Evolutionary conservation across 2,888 invertebrate species (phyloP), one percentile per base, ranked within the genome.

Genomic region (Yponomeuta sedellus): DNA sequence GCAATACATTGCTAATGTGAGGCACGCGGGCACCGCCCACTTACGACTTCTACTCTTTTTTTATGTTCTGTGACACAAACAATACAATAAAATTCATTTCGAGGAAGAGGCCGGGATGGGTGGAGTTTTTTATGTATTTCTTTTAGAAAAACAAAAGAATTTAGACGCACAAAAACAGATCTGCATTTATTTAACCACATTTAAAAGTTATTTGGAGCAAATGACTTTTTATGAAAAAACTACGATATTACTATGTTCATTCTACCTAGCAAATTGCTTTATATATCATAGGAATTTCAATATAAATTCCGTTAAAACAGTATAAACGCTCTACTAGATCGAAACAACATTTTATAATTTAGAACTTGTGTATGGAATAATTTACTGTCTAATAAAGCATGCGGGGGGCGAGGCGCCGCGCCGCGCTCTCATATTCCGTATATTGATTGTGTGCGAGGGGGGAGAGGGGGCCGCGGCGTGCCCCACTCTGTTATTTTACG

Each of bases 401-500:
- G 90, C 89, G 90, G 90, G 88, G 90, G 88, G 78, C 85, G 89
- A 86, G 89, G 89, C 86, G 91, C 65, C 61, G 64, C 88, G 88
- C 87, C 87, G 87, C 89, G 89, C 91, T 89, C 90, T 88, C 90
- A 89, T 91, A 90, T 90, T 90, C 91, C 90, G 91, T 91, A 91
- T 91, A 91, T 91, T 91, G 91, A 91, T 91, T 91, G 91, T 89
- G 91, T 87, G 90, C 90, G 91, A 88, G 90, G 91, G 89, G 88
- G 88, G 86, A 85, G 88, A 56, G 68, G 88, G 78, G 88, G 91
- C 89, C 85, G 89, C 88, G 86, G 90, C 91, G 90, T 91, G 90
- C 91, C 91, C 91, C 91, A 90, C 91, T 91, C 91, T 90, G 90
- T 91, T 87, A 74, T 92, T 91, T 92, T 91, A 91, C 91, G 91